Percentiles rank a stretch among this genome's conserved stretches.
Evolutionary conservation across 2,888 invertebrate species (phyloP).

Genomic region (Polydrusus tereticollis): DNA sequence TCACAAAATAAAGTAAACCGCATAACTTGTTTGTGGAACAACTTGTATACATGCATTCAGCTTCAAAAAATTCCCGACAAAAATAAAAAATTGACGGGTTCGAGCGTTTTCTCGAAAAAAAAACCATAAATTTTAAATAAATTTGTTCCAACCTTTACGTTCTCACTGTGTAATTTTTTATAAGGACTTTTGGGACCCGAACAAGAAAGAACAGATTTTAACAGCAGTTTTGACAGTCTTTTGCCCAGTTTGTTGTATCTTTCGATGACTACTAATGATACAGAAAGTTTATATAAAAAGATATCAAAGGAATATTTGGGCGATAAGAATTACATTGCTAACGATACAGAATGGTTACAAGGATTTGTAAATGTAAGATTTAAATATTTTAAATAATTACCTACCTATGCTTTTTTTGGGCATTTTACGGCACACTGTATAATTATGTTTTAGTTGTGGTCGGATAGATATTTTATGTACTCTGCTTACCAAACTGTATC

Average conservation of each 20-base stretch:
- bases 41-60: too few species aligned
- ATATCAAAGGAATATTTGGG: conserved; percentile 55
- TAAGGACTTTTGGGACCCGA: conserved; percentile 56
- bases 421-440: neutral
- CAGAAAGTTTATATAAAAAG: conserved; percentile 52
- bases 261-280: conserved; percentile 51
- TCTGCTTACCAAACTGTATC: conserved; percentile 65
- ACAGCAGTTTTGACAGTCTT: conserved; percentile 55
- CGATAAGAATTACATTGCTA: conserved; percentile 48
- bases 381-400: too few species aligned
- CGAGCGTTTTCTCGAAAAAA: too few species aligned
- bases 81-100: too few species aligned
- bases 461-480: conserved; percentile 69
- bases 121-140: too few species aligned
- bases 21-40: too few species aligned
- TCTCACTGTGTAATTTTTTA: too few species aligned
- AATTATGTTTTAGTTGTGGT: conserved; percentile 64
- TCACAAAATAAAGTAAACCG: too few species aligned
- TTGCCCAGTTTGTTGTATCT: conserved; percentile 53
- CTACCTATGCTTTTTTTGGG: too few species aligned
- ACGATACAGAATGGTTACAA: conserved; percentile 53
- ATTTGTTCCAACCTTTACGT: too few species aligned
- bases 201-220: conserved; percentile 51
- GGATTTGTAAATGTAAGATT: conserved; percentile 59
- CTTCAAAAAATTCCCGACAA: too few species aligned